Base-by-base conservation (phyloP, 1,140 invertebrate species). In the Apis dorsata region DNA sequence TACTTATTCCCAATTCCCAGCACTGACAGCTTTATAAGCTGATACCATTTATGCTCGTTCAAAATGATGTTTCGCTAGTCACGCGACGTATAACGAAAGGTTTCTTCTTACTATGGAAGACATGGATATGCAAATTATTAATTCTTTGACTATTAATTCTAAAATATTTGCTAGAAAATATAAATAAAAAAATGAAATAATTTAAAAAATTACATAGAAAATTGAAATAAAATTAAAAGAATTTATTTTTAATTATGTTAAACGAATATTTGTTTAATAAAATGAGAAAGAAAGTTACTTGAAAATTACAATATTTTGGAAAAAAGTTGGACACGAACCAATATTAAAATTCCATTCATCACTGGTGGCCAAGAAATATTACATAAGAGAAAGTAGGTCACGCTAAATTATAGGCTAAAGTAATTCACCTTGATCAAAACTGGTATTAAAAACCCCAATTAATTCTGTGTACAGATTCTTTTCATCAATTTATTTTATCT, bases 331-430 rank as follows among this genome's bases (percentile, higher is more conserved):
- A 60, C 51, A 24, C 21, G 7, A 60, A 79, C 65, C 76, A 49
- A 78, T 78, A 69, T 69, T 21, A 34, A 59, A 60, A 79, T 69
- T 70, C 55, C 66, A 28, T 70, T 69, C 55, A 24, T 15, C 34
- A 60, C 1, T 44, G 65, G 15, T 13, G 59, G n/a, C 55, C 77
- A 62, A 71, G 55, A 70, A 53, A 44, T 21, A 12, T 79, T 79
- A 79, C 24, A 17, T 62, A 71, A 71, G 55, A 13, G 57, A 71
- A 79, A 79, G 68, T 79, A 53, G 77, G 68, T 69, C 70, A 62
- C 8, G 9, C 19, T 60, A 53, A 71, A 71, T 79, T 79, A 53
- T 79, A 44, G 44, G 10, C 19, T 19, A 78, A 65, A 57, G 53
- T 55, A 24, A 71, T 69, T 44, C 24, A 71, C 68, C 68, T 79